Conservation (phyloP, 1,140 invertebrate genomes). For the Globodera ellingtonae region DNA sequence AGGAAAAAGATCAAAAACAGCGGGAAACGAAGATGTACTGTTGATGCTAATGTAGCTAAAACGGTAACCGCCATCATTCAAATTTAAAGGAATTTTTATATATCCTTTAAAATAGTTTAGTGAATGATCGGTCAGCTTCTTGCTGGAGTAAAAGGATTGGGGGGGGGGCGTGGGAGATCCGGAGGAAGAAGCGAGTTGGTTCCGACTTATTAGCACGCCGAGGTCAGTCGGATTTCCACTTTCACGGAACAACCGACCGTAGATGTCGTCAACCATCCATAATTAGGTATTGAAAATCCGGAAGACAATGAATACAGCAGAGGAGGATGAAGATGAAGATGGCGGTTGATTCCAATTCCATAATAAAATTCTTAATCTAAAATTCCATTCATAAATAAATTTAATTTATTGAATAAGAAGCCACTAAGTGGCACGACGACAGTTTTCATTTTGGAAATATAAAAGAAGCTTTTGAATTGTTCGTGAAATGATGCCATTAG, state of each 20-base stretch:
- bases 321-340: neutral
- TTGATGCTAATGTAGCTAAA: neutral
- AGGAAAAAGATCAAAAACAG: neutral
- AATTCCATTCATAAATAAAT: too few relatives aligned
- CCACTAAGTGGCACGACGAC: too few relatives aligned
- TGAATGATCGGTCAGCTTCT: neutral
- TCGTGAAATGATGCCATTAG: too few relatives aligned
- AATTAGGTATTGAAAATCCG: neutral
- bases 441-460: too few relatives aligned
- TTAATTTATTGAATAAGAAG: too few relatives aligned
- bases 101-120: too few relatives aligned
- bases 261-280: neutral
- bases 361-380: too few relatives aligned
- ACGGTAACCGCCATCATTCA: neutral
- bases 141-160: too few relatives aligned
- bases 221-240: neutral
- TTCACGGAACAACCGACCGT: neutral
- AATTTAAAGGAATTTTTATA: conserved; percentile 2
- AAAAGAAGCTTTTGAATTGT: too few relatives aligned
- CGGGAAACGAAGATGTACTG: neutral
- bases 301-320: neutral
- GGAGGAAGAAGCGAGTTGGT: neutral
- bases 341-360: too few relatives aligned
- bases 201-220: neutral
- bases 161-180: too few relatives aligned